These are phyloP conservation scores for Neoaliturus tenellus DNA, from an alignment of 2,888 invertebrate genomes.

Conservation along the genomic window DNA sequence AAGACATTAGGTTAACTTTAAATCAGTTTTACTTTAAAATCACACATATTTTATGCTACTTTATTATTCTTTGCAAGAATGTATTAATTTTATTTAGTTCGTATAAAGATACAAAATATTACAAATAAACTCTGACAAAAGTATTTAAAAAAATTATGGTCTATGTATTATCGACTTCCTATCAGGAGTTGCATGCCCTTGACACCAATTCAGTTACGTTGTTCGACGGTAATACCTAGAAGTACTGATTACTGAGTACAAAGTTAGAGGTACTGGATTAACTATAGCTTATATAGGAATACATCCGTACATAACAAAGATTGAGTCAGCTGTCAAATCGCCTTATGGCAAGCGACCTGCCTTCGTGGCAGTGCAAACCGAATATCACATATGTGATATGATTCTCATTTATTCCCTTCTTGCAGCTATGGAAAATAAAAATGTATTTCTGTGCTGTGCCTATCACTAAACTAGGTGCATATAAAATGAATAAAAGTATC, in stretches of 20 bases:
- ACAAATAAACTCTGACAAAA: background rate
- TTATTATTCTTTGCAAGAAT: too few species aligned
- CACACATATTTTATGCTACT: too few species aligned
- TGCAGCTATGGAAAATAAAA: background rate
- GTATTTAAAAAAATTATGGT: conserved; percentile 15
- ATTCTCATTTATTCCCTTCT: background rate
- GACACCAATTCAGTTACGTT: background rate
- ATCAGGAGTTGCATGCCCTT: background rate
- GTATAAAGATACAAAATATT: conserved; percentile 25
- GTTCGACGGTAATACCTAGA: background rate
- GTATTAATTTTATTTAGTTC: background rate
- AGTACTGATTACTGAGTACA: background rate
- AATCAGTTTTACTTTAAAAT: too few species aligned
- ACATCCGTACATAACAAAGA: background rate
- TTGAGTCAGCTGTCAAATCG: background rate
- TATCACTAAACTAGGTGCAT: background rate
- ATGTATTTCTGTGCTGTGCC: background rate
- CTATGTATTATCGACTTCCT: background rate
- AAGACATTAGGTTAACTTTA: too few species aligned
- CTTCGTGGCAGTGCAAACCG: too few species aligned
- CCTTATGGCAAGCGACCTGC: background rate
- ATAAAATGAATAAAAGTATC: background rate
- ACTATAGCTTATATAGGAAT: background rate
- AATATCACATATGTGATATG: background rate
- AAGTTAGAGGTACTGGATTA: background rate